phyloP scores from a whole-genome alignment of 1,140 invertebrate genomes.

The Drosophila ironensis region DNA sequence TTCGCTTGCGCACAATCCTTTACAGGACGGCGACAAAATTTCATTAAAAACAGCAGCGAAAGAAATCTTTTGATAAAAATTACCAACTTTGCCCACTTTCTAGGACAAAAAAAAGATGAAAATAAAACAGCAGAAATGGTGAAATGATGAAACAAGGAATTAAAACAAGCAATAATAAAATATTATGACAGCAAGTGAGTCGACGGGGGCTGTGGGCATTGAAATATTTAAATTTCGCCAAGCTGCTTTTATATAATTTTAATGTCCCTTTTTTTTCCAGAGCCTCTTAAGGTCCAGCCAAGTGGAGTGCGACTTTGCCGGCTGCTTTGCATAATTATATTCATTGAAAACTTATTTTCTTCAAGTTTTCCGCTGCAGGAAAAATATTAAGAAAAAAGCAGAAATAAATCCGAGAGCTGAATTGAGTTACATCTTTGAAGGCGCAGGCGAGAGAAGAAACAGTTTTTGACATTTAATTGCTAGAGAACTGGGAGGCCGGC shows the following conservation, averaged over 20 bases:
- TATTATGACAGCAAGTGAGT: constrained; percentile 62
- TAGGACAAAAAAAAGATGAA: constrained; percentile 54
- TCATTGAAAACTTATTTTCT: constrained; percentile 79
- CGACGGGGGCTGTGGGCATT: constrained; percentile 16
- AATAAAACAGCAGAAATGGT: constrained; percentile 46
- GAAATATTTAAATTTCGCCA: constrained; percentile 72
- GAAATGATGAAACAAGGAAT: constrained; percentile 73
- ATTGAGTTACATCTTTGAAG: constrained; percentile 64
- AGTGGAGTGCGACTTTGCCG: constrained; percentile 38
- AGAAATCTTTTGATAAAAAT: constrained; percentile 77
- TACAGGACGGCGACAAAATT: constrained; percentile 59
- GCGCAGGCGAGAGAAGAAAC: constrained; percentile 33
- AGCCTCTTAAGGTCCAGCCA: constrained; percentile 50
- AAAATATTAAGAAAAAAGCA: constrained; percentile 55
- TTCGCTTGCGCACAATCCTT: constrained; percentile 55
- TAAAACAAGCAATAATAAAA: constrained; percentile 81
- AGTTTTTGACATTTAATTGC: constrained; percentile 72
- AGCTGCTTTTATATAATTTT: constrained; percentile 71
- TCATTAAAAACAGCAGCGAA: constrained; percentile 68
- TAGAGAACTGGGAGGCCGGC: constrained; percentile 27
- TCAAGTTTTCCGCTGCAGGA: constrained; percentile 61
- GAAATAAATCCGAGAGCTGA: constrained; percentile 38
- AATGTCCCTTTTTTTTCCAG: constrained; percentile 46
- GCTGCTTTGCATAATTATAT: constrained; percentile 80
- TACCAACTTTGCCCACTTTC: constrained; percentile 60